Evolutionary conservation across 2,888 invertebrate genomes (phyloP).

Genomic region (Melitaea athalia): DNA sequence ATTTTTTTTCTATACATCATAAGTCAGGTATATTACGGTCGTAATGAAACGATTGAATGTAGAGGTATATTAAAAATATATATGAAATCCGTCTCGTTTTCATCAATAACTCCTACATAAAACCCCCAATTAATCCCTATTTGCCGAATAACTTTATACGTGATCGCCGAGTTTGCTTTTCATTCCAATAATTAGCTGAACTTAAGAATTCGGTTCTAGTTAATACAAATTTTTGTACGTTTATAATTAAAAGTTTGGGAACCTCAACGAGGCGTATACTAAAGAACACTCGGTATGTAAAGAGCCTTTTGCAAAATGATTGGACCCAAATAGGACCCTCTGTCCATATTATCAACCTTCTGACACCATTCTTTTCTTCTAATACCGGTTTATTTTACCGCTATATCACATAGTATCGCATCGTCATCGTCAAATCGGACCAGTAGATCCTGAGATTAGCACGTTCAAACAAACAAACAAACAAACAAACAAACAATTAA

Average conservation of each 20-base stretch:
- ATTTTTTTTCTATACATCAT: too few species aligned
- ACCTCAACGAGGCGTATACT: constrained; percentile 18
- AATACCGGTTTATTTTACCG: too few species aligned
- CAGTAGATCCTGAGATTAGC: too few species aligned
- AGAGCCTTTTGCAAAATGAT: constrained; percentile 10
- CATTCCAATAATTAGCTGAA: constrained; percentile 35
- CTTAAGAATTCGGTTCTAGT: constrained; percentile 28
- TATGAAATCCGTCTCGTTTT: constrained; percentile 10
- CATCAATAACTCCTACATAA: constrained; percentile 23
- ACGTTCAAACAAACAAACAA: too few species aligned
- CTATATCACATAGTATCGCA: too few species aligned
- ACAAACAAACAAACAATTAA: too few species aligned
- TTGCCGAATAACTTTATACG: constrained; percentile 38
- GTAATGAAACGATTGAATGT: not conserved
- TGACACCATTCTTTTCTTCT: too few species aligned
- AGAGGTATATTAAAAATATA: not conserved
- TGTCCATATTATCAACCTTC: too few species aligned
- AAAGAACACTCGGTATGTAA: constrained; percentile 5
- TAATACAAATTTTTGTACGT: constrained; percentile 28
- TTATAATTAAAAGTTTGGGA: constrained; percentile 34
- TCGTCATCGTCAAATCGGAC: too few species aligned
- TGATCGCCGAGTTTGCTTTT: constrained; percentile 34
- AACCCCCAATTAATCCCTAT: constrained; percentile 35
- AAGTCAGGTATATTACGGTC: not conserved
- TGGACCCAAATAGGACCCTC: not conserved